Evolutionary conservation across 2,888 invertebrate genomes (phyloP).

Genomic region (Aphodius granarius): DNA sequence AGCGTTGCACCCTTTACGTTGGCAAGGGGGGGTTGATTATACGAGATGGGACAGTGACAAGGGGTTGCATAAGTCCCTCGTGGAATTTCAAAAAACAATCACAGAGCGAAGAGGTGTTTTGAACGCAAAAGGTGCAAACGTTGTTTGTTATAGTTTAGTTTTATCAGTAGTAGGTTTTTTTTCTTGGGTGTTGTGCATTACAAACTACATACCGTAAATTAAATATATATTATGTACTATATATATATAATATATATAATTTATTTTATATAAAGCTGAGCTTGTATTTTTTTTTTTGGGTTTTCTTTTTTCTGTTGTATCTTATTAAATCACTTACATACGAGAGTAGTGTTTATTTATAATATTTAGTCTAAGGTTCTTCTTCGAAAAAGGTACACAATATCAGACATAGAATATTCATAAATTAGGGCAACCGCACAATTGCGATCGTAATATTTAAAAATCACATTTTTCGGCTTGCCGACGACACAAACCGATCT

Average conservation of each 20-base stretch:
- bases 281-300: constrained; percentile 42
- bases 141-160: background rate
- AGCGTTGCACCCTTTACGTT: background rate
- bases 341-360: constrained; percentile 31
- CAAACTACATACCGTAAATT: constrained; percentile 48
- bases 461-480: background rate
- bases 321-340: constrained; percentile 46
- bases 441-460: background rate
- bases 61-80: background rate
- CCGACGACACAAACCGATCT: too few species aligned
- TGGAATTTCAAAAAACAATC: background rate
- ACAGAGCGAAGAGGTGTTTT: background rate
- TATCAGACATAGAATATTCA: constrained; percentile 51
- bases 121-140: background rate
- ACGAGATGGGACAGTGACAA: background rate
- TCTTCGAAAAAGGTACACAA: constrained; percentile 53
- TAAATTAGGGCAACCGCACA: background rate
- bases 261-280: constrained; percentile 39
- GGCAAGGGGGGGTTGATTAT: background rate
- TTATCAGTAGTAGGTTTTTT: background rate
- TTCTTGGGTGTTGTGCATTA: constrained; percentile 45
- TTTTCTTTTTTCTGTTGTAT: constrained; percentile 42
- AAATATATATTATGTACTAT: constrained; percentile 33
- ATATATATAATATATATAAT: background rate
- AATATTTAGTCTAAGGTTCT: constrained; percentile 45